These are phyloP conservation scores for Therioaphis trifolii DNA, from an alignment of 2,888 invertebrate genomes.

Conservation along the genomic window DNA sequence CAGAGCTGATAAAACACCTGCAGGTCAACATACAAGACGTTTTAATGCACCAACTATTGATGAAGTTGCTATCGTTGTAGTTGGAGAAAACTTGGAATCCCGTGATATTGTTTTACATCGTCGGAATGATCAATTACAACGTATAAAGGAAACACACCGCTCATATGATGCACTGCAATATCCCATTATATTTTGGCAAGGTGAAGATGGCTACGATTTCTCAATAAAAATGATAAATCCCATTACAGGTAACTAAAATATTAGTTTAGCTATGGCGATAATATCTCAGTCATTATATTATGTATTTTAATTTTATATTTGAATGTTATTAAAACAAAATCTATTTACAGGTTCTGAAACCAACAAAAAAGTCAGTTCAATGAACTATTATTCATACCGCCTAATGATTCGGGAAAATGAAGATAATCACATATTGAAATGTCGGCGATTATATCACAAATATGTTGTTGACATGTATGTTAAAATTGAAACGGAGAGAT, in stretches of 20 bases:
- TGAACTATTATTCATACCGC: too few species aligned
- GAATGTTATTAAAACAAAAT: too few species aligned
- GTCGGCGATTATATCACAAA: constrained; percentile 55
- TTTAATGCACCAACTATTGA: constrained; percentile 66
- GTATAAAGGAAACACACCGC: constrained; percentile 67
- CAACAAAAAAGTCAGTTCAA: too few species aligned
- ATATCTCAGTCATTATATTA: too few species aligned
- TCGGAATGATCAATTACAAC: constrained; percentile 65
- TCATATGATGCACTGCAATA: constrained; percentile 68
- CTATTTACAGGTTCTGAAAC: too few species aligned
- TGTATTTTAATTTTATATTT: too few species aligned
- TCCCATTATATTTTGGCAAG: constrained; percentile 67
- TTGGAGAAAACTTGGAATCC: constrained; percentile 65
- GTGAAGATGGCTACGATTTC: constrained; percentile 19
- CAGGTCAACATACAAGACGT: constrained; percentile 67
- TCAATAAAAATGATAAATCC: constrained; percentile 17
- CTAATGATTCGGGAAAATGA: too few species aligned
- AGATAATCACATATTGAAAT: constrained; percentile 22
- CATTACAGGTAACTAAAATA: constrained; percentile 13
- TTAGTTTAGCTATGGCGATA: background rate
- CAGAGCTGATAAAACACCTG: constrained; percentile 66
- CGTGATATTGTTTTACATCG: constrained; percentile 67
- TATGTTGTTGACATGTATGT: constrained; percentile 51
- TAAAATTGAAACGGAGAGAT: too few species aligned
- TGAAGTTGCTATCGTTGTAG: constrained; percentile 67